Percentiles rank a stretch among this genome's conserved stretches.
These are phyloP conservation scores for Drosophila testacea DNA, from an alignment of 2,888 invertebrate genomes.

Conservation along the genomic window DNA sequence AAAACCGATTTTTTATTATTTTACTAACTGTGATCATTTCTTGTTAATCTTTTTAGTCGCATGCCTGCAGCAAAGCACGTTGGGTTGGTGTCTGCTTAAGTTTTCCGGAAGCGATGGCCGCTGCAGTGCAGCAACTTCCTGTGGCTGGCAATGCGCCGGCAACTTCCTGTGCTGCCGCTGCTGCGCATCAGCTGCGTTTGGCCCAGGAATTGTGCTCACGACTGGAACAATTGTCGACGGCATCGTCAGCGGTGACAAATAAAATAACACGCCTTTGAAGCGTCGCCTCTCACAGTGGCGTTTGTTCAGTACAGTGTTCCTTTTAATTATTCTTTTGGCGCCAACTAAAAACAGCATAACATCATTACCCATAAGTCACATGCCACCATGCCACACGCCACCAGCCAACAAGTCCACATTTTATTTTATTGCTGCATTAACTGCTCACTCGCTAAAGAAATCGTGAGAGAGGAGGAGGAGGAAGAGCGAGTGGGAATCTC, in stretches of 20 bases:
- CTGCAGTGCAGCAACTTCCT: constrained; percentile 67
- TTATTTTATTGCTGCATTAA: constrained; percentile 58
- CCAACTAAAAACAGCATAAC: constrained; percentile 31
- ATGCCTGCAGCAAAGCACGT: constrained; percentile 89
- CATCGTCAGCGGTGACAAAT: constrained; percentile 72
- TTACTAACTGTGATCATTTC: constrained; percentile 12
- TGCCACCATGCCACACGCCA: constrained; percentile 49
- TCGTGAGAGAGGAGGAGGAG: neutral
- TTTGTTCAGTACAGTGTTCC: constrained; percentile 67
- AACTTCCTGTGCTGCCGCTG: constrained; percentile 81
- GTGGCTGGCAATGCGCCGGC: constrained; percentile 70
- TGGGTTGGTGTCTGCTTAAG: constrained; percentile 89
- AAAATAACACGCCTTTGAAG: constrained; percentile 79
- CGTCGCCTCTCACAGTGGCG: constrained; percentile 1
- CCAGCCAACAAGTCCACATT: constrained; percentile 49
- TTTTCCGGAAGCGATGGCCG: constrained; percentile 83
- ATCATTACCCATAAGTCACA: constrained; percentile 45
- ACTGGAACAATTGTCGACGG: constrained; percentile 86
- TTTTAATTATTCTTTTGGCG: constrained; percentile 58
- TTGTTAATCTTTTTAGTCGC: constrained; percentile 87
- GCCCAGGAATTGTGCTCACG: constrained; percentile 86
- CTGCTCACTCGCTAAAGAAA: constrained; percentile 32
- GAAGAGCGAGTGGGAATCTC: constrained; percentile 54
- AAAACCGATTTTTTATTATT: neutral
- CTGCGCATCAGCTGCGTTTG: constrained; percentile 84